A percentile compares a stretch with the other conserved stretches of the same genome.
Evolutionary conservation across 1,140 invertebrate genomes (phyloP).

Genomic region (Palaemon carinicauda): DNA sequence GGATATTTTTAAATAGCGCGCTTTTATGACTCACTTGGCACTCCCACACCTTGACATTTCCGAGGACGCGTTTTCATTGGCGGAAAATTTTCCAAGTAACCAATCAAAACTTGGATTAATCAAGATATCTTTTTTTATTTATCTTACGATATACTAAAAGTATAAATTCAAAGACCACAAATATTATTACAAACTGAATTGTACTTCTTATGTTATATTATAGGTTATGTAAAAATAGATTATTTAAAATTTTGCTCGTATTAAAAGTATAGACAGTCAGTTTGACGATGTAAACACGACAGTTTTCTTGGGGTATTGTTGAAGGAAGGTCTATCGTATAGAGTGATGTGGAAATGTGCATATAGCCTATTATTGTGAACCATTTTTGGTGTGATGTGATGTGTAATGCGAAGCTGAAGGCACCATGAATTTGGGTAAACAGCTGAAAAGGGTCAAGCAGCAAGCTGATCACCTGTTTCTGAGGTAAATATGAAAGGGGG

Average conservation of each 20-base stretch:
- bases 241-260: too few species aligned
- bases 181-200: too few species aligned
- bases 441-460: conserved; percentile 45
- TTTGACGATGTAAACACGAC: conserved; percentile 46
- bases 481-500: conserved; percentile 12
- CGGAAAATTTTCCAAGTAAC: neutral
- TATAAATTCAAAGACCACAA: neutral
- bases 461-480: conserved; percentile 45
- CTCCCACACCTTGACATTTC: conserved; percentile 19
- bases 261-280: neutral
- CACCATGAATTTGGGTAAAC: conserved; percentile 47
- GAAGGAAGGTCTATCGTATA: neutral
- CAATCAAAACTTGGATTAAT: conserved; percentile 7
- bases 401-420: neutral
- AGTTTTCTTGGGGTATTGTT: conserved; percentile 22
- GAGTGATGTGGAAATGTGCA: neutral
- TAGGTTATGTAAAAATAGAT: too few species aligned
- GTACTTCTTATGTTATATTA: too few species aligned
- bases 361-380: neutral
- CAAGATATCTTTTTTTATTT: conserved; percentile 26
- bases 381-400: neutral
- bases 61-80: conserved; percentile 9
- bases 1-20: neutral
- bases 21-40: neutral
- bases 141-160: neutral